phyloP scores from a whole-genome alignment of 2,797 vertebrate genomes.

The Melanogrammus aeglefinus region DNA sequence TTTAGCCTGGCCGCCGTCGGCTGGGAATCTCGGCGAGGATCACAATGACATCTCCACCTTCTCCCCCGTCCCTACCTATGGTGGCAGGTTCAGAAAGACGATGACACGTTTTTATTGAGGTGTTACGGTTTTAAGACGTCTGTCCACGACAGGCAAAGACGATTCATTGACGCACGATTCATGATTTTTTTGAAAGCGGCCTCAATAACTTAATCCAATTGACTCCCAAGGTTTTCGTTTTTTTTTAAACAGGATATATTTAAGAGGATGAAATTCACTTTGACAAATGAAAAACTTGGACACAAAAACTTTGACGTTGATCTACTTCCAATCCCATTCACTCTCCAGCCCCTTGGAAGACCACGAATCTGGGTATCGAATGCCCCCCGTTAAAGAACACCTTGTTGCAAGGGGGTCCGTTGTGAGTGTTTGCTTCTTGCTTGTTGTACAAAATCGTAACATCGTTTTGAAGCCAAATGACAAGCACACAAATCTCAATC shows the following conservation, averaged over 20 bases:
- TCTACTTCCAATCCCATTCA: slow-evolving; percentile 22
- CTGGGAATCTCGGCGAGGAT: not conserved
- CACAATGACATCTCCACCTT: not conserved
- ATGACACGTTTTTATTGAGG: slow-evolving; percentile 14
- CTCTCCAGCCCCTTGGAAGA: not conserved
- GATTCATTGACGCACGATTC: slow-evolving; percentile 28
- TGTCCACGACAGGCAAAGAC: slow-evolving; percentile 35
- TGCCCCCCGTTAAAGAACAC: not conserved
- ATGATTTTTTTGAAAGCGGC: slow-evolving; percentile 36
- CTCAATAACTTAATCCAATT: slow-evolving; percentile 31
- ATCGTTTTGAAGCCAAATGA: slow-evolving; percentile 55
- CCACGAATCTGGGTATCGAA: not conserved
- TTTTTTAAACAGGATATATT: slow-evolving; percentile 1
- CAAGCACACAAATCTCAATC: slow-evolving; percentile 54
- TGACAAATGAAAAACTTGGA: slow-evolving; percentile 40
- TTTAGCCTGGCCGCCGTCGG: slow-evolving; percentile 11
- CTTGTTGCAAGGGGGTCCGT: not conserved
- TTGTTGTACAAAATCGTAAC: slow-evolving; percentile 48
- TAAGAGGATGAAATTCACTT: slow-evolving; percentile 30
- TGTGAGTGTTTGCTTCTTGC: slow-evolving; percentile 27
- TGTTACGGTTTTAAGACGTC: slow-evolving; percentile 31
- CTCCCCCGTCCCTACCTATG: not conserved
- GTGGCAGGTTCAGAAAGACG: not conserved
- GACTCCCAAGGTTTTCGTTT: slow-evolving; percentile 28
- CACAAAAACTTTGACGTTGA: slow-evolving; percentile 27